Evolutionary conservation across 1,140 invertebrate species (phyloP).

Genomic region (Protaetia brevitarsis): DNA sequence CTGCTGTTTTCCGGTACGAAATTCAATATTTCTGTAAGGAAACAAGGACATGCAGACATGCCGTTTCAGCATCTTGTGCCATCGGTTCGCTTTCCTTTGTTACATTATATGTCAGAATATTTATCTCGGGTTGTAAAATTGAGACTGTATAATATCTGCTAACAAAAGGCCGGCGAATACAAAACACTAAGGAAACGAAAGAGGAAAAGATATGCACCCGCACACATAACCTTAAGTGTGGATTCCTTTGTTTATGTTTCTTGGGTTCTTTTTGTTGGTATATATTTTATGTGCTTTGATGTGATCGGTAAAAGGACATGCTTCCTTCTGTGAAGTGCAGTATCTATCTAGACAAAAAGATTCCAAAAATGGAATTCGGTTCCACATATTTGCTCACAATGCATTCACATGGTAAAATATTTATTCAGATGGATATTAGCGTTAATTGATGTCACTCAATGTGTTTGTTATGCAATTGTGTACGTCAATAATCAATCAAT

Average conservation of each 20-base stretch:
- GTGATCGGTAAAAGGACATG: neutral
- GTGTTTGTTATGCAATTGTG: too few relatives aligned
- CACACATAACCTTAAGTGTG: neutral
- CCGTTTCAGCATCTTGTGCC: neutral
- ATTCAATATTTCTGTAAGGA: neutral
- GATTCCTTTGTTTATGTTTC: neutral
- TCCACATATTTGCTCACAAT: too few relatives aligned
- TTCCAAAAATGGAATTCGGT: neutral
- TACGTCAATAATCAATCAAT: too few relatives aligned
- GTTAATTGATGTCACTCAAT: too few relatives aligned
- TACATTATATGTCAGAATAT: slow-evolving; percentile 1
- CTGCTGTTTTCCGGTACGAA: neutral
- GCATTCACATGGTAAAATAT: too few relatives aligned
- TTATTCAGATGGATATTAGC: too few relatives aligned
- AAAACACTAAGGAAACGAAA: neutral
- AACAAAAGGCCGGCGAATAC: neutral
- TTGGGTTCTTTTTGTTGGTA: neutral
- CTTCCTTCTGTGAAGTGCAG: too few relatives aligned
- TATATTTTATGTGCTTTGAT: neutral
- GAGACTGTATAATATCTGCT: neutral
- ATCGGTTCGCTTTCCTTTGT: neutral
- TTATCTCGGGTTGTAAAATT: neutral
- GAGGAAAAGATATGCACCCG: neutral
- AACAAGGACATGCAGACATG: neutral
- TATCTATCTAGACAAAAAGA: too few relatives aligned